These are phyloP conservation scores for Potorous gilbertii DNA, from an alignment of 2,797 vertebrate genomes.

Conservation along the genomic window DNA sequence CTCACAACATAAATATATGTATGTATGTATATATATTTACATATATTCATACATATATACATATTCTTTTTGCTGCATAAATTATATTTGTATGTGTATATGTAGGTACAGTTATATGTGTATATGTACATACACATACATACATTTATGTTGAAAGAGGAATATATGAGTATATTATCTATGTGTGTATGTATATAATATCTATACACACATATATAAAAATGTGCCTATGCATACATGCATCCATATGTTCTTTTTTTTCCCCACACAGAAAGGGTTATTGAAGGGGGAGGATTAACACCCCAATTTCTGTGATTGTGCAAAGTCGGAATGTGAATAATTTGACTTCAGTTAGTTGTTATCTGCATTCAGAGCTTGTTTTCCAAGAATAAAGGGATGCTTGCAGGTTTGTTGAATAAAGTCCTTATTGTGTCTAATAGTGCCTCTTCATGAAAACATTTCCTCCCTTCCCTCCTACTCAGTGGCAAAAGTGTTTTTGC, in stretches of 20 bases:
- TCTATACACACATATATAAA: background rate
- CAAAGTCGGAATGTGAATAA: conserved; percentile 68
- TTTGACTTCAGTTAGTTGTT: conserved; percentile 71
- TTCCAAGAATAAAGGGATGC: conserved; percentile 74
- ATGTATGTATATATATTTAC: background rate
- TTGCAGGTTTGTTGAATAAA: conserved; percentile 74
- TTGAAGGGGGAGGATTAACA: conserved; percentile 64
- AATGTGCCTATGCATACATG: rapidly evolving
- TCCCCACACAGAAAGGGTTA: conserved; percentile 39
- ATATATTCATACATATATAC: background rate
- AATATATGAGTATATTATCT: background rate
- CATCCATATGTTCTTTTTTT: background rate
- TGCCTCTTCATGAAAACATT: conserved; percentile 78
- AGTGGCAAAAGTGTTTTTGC: conserved; percentile 68
- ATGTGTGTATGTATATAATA: background rate
- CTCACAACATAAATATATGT: background rate
- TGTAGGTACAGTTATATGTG: background rate
- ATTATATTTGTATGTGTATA: background rate
- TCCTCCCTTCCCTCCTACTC: conserved; percentile 72
- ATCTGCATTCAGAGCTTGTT: conserved; percentile 71
- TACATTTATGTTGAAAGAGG: background rate
- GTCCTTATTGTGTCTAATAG: conserved; percentile 62
- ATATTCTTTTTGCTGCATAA: background rate
- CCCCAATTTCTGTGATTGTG: conserved; percentile 65
- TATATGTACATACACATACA: background rate